Base-by-base conservation (phyloP, 1,140 invertebrate species). In the Melipona quadrifasciata region DNA sequence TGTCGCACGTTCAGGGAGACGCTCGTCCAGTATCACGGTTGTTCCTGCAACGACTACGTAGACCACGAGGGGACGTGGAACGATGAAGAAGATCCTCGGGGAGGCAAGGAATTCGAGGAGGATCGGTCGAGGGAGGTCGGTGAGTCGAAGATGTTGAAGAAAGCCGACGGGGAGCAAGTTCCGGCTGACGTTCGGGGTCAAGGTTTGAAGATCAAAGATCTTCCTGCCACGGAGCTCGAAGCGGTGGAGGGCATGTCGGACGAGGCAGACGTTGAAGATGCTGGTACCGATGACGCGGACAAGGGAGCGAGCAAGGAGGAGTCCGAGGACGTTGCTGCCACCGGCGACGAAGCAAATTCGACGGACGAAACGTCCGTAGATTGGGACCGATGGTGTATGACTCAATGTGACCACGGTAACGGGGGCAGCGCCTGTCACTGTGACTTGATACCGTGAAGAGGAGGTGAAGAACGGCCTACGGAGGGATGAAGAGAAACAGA, bases 401-500 rank as follows among this genome's bases (percentile, higher is more conserved):
- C 89, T 39, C 91, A 94, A 86, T 96, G 95, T 91, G 91, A 93
- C 82, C 93, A 93, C 87, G 95, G 95, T 0, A 94, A 95, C 19
- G 95, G 96, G 0, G 95, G 95, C 0, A 94, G 93, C 51, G 95
- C 95, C 89, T 96, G 95, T 92, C 94, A 95, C 89, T 96, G 95
- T 93, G 95, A 95, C n/a, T 95, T 95, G 80, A 95, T 96, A 86
- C 96, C 96, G 21, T 89, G 79, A 89, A 61, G 34, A 55, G 27
- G 0, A 19, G 39, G 24, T n/a, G n/a, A 39, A 17, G 53, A 31
- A 2, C n/a, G 14, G 17, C 19, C 14, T 11, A 0, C 39, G n/a
- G 61, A 51, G 21, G 21, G 55, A 47, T 3, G 64, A 55, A 21
- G 39, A 24, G 21, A 47, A 27, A 19, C 53, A 6, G 34, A 10